Base-by-base conservation (phyloP, 2,888 invertebrate genomes). In the Zygogramma bicolorata region DNA sequence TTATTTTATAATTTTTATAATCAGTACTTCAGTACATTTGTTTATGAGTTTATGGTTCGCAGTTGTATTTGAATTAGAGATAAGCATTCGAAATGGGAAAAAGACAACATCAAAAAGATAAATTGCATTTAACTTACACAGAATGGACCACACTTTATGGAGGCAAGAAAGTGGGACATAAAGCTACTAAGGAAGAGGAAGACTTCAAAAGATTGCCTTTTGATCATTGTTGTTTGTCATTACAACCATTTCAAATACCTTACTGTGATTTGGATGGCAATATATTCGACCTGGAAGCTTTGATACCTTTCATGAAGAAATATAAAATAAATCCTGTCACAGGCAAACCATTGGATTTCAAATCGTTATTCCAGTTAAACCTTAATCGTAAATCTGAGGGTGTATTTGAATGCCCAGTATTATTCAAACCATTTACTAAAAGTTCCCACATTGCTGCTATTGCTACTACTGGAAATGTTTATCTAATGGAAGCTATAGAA, bases 251-350 rank as follows among this genome's bases (percentile, higher is more conserved):
- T 85, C 94, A 96, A 76, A 93, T 94, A 84, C 98, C 99, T 0
- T 96, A 96, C 80, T 95, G 97, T 84, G 97, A 98, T 81, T 86
- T 88, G 13, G 92, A 96, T 77, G 99, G 99, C 8, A 95, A 97
- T 85, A 91, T 99, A 46, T 99, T 96, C 86, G 99, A 99, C 85
- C 87, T 98, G 29, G 92, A 95, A 88, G 93, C 95, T 7, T 91
- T 99, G 69, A 86, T 97, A 10, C 94, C 93, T 27, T 99, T 96
- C 84, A 84, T 97, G 0, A 97, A 97, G 84, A 95, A 95, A 84
- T 97, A 92, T 85, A 98, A 97, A 87, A 89, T 95, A 2, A 98
- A 98, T 88, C 99, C 99, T 27, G 94, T 97, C 0, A 96, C 96
- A 31, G 99, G 99, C 53, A 95, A 95, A 90, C 92, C 95, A 82